Evolutionary conservation across 1,140 invertebrate genomes (phyloP).

Genomic region (Ruditapes philippinarum): DNA sequence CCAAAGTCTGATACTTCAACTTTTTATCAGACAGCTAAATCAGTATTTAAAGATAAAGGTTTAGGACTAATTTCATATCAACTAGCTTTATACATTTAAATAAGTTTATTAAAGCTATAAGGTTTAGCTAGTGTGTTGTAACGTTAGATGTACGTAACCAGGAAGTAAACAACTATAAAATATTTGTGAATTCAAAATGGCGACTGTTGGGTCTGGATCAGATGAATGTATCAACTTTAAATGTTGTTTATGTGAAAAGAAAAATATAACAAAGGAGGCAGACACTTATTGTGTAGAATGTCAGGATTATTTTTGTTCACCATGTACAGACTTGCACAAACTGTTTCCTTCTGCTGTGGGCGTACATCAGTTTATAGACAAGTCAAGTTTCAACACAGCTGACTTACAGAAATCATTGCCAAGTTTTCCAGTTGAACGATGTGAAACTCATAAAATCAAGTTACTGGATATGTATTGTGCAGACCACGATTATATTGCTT

Average conservation of each 20-base stretch:
- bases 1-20: too few species aligned
- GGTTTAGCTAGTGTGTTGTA: too few species aligned
- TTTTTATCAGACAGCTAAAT: too few species aligned
- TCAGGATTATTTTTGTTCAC: not conserved
- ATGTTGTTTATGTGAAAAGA: not conserved
- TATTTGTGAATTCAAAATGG: not conserved
- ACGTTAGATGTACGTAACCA: too few species aligned
- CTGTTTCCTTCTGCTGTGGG: not conserved
- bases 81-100: too few species aligned
- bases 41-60: too few species aligned
- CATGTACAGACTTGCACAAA: not conserved
- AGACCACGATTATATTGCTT: not conserved
- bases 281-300: constrained; percentile 4
- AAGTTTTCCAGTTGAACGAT: not conserved
- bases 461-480: not conserved
- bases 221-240: not conserved
- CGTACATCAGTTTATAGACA: not conserved
- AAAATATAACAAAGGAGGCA: not conserved
- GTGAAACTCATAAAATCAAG: not conserved
- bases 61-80: too few species aligned
- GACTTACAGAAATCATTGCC: not conserved
- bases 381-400: not conserved
- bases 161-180: too few species aligned
- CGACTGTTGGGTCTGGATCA: not conserved
- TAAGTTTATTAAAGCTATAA: too few species aligned